Evolutionary conservation across 2,888 invertebrate species (phyloP), one percentile per base, ranked within the genome.

Genomic region (Melangyna quadrimaculata): DNA sequence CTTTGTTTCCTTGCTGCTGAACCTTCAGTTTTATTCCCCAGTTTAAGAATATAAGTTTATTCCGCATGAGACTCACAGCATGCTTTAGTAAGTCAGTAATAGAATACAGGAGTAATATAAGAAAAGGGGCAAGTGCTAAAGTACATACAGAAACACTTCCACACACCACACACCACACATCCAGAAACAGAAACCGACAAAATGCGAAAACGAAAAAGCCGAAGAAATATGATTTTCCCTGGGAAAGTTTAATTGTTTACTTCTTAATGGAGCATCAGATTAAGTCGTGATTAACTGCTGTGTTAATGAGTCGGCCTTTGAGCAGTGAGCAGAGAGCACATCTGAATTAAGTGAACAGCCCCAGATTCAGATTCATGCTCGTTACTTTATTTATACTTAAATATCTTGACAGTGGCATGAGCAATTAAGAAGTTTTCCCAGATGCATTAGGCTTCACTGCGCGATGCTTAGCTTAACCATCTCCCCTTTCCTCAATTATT

Each of bases 251-350:
- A 77, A 73, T 86, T 81, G 81, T 86, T 79, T 77, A 86, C 81
- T 81, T 72, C 86, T 81, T 86, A 86, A 86, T 86, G 81, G 86
- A 57, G 77, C 77, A 78, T 86, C 86, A 86, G 81, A 86, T 86
- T 86, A 86, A 86, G 77, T 86, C 81, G 81, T 81, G 86, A 81
- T 81, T 86, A 86, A 86, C 80, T 81, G 86, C 81, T 80, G 81
- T 74, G 77, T 72, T 86, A 86, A 86, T 86, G 73, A 86, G 77
- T 80, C 75, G 77, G 73, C 63, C 80, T 67, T 67, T 51, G 67
- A 70, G 61, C 69, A n/a, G n/a, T n/a, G n/a, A n/a, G n/a, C n/a
- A n/a, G n/a, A n/a, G n/a, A n/a, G n/a, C n/a, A n/a, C n/a, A 73
- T 73, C 67, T 35, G 24, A 63, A 78, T 67, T 40, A 40, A 69